Evolutionary conservation across 2,888 invertebrate species (phyloP), one percentile per base, ranked within the genome.

Genomic region (Dolichopus griseipennis): DNA sequence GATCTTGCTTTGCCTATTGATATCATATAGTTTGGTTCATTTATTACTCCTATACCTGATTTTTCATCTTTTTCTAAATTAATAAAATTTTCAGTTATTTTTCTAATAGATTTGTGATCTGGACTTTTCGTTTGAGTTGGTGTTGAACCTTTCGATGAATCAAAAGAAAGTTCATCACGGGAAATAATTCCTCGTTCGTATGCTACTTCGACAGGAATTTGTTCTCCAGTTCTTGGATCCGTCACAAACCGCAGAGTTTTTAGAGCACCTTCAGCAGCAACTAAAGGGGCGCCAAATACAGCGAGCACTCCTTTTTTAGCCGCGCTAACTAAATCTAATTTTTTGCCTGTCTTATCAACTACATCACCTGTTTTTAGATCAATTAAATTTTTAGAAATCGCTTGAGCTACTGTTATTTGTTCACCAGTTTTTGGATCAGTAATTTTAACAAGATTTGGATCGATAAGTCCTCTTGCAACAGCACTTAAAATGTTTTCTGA

Each of bases 141-240:
- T 9, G 72, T 71, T 12, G 73, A 72, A 9, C 71, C 71, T 62
- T 70, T 70, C 4, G 73, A 73, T 6, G 73, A 73, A 65, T 73
- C 73, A 61, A 73, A 72, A 1, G 75, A 75, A 33, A 81, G 63
- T 65, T 81, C 79, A 71, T 81, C 81, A 22, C 78, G 73, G 0
- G 80, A 77, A 1, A 80, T 89, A 69, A 94, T 89, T 9, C 92
- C 93, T 70, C 88, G 84, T 76, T 90, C 87, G 72, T 92, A 86
- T 4, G 95, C 95, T 67, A 91, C 89, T 79, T 92, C 90, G 73
- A 92, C 85, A 1, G 91, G 90, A 72, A 93, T 84, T 76, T 88
- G 87, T 77, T 92, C 88, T 4, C 92, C 93, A 1, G 92, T 90
- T 73, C 85, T 86, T 0, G 95, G 93, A 80, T 95, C 93, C 68